A percentile compares a stretch with the other conserved stretches of the same genome.
These are phyloP conservation scores for Aethina tumida DNA, from an alignment of 1,140 invertebrate species.

Conservation along the genomic window DNA sequence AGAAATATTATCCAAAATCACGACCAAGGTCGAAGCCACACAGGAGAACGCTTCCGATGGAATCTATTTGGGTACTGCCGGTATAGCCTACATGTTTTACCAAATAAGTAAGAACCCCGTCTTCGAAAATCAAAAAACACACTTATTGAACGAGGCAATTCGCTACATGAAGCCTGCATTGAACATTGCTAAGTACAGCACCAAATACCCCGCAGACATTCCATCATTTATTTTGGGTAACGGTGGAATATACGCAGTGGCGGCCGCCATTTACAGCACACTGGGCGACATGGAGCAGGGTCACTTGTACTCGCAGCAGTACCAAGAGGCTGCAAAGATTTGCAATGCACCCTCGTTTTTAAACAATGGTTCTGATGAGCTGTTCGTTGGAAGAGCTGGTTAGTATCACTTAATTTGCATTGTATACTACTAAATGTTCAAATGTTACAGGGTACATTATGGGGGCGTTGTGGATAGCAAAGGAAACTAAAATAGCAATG, in stretches of 20 bases:
- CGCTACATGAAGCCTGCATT: no score
- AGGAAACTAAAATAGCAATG: constrained; percentile 44
- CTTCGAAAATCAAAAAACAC: no score
- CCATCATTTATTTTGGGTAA: constrained; percentile 50
- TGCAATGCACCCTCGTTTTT: constrained; percentile 51
- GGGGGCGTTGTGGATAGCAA: constrained; percentile 62
- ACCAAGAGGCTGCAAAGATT: constrained; percentile 31
- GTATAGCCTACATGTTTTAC: constrained; percentile 47
- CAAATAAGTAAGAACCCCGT: constrained; percentile 41
- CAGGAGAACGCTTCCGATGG: no score
- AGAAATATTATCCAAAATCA: no score
- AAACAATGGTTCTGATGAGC: constrained; percentile 66
- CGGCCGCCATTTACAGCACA: constrained; percentile 44
- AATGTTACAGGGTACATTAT: constrained; percentile 52
- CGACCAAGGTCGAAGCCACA: no score
- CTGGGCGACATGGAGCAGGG: constrained; percentile 34
- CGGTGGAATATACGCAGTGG: constrained; percentile 51
- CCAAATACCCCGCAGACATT: no score
- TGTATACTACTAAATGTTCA: neutral
- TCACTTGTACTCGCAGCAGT: constrained; percentile 32
- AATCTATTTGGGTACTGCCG: constrained; percentile 44
- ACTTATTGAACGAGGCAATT: no score
- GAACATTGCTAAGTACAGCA: no score
- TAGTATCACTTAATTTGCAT: no score
- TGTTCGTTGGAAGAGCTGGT: constrained; percentile 67